These are phyloP conservation scores for Stenurella melanura DNA, from an alignment of 2,888 invertebrate species.

Conservation along the genomic window DNA sequence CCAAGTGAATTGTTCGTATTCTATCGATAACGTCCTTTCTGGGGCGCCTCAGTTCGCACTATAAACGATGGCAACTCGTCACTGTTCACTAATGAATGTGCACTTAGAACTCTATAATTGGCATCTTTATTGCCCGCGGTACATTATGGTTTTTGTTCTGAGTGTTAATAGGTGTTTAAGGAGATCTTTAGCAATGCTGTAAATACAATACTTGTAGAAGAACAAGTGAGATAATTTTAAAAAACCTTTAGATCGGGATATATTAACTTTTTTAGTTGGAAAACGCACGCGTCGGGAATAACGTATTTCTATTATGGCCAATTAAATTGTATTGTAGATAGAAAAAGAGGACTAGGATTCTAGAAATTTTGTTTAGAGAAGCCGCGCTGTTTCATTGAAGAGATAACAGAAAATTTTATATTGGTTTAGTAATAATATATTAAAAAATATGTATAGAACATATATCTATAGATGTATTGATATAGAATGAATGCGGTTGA, in stretches of 20 bases:
- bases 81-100: slow-evolving; percentile 56
- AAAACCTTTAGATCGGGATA: slow-evolving; percentile 21
- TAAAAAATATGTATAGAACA: neutral
- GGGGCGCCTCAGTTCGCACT: slow-evolving; percentile 35
- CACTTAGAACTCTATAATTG: slow-evolving; percentile 59
- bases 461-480: neutral
- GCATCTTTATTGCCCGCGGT: slow-evolving; percentile 48
- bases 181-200: slow-evolving; percentile 36
- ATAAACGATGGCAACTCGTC: slow-evolving; percentile 33
- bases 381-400: neutral
- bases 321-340: slow-evolving; percentile 21
- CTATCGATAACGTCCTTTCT: slow-evolving; percentile 10
- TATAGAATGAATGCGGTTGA: too few species aligned
- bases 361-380: neutral
- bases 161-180: slow-evolving; percentile 43
- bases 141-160: slow-evolving; percentile 54
- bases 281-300: slow-evolving; percentile 33
- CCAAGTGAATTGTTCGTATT: neutral
- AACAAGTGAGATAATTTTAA: slow-evolving; percentile 28
- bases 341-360: slow-evolving; percentile 1
- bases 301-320: slow-evolving; percentile 28
- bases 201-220: slow-evolving; percentile 26
- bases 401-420: neutral
- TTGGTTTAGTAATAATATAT: neutral
- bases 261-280: slow-evolving; percentile 28